Percentiles rank a stretch among this genome's conserved stretches.
These are phyloP conservation scores for Caerostris extrusa DNA, from an alignment of 1,140 invertebrate genomes.

Conservation along the genomic window DNA sequence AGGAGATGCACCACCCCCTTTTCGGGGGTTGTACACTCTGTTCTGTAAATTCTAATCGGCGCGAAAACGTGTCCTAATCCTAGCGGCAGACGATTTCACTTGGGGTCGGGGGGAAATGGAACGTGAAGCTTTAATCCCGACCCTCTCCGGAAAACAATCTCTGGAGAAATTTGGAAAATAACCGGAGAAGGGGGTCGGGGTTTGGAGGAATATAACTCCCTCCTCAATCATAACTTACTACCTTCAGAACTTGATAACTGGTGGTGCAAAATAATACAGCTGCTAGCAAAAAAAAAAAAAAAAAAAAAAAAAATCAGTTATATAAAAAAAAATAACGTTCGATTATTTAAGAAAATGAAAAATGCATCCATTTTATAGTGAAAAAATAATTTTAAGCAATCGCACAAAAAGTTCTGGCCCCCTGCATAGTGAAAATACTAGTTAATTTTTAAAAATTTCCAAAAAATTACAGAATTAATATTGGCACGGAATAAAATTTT, in stretches of 20 bases:
- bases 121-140: conserved; percentile 63
- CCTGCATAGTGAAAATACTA: no score
- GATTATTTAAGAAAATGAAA: no score
- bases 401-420: no score
- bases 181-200: neutral
- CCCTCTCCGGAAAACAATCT: conserved; percentile 53
- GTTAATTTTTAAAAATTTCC: no score
- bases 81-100: conserved; percentile 36
- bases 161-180: conserved; percentile 63
- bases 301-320: no score
- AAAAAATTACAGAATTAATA: no score
- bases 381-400: no score
- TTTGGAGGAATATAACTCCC: neutral
- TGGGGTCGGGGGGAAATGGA: conserved; percentile 23
- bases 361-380: no score
- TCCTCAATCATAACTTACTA: neutral
- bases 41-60: conserved; percentile 55
- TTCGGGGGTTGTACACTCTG: neutral
- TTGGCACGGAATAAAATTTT: no score
- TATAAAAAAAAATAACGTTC: no score
- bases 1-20: neutral
- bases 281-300: no score
- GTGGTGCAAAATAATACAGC: neutral
- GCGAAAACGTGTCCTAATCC: conserved; percentile 62
- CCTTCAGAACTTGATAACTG: neutral